Conservation (phyloP, 2,113 vertebrate genomes). For the Pseudorhombus dupliciocellatus region DNA sequence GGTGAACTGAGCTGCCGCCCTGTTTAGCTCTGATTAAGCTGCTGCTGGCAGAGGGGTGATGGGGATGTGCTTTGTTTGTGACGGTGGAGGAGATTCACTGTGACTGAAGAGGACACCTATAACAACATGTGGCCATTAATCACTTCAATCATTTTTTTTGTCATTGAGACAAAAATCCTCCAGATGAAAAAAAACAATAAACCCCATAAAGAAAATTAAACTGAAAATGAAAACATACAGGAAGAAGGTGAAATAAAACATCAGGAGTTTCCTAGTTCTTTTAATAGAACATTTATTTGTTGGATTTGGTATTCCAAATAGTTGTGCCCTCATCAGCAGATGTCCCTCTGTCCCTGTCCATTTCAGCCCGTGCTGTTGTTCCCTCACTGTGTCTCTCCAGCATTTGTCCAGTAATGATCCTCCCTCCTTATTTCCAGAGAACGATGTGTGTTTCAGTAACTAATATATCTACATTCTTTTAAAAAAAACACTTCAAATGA, state of each 20-base stretch:
- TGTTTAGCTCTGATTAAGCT: conserved; percentile 7
- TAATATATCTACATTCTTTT: conserved; percentile 37
- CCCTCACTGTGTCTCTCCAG: no score
- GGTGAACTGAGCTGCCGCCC: not conserved
- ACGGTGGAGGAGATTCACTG: not conserved
- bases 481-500: conserved; percentile 52
- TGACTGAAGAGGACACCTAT: conserved; percentile 3
- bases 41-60: not conserved
- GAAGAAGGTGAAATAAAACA: conserved; percentile 4
- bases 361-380: conserved; percentile 1
- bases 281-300: conserved; percentile 1
- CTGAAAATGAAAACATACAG: not conserved
- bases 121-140: not conserved
- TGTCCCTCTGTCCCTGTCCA: conserved; percentile 10
- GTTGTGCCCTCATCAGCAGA: not conserved
- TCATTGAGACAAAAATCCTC: not conserved
- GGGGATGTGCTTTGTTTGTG: not conserved
- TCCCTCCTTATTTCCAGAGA: not conserved
- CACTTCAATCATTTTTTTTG: conserved; percentile 6
- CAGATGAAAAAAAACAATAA: not conserved
- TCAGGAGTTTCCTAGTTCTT: not conserved
- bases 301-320: conserved; percentile 9
- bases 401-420: not conserved
- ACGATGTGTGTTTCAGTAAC: conserved; percentile 24
- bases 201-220: conserved; percentile 12